Evolutionary conservation across 2,797 vertebrate species (phyloP).

Genomic region (Anolis apletophallus): DNA sequence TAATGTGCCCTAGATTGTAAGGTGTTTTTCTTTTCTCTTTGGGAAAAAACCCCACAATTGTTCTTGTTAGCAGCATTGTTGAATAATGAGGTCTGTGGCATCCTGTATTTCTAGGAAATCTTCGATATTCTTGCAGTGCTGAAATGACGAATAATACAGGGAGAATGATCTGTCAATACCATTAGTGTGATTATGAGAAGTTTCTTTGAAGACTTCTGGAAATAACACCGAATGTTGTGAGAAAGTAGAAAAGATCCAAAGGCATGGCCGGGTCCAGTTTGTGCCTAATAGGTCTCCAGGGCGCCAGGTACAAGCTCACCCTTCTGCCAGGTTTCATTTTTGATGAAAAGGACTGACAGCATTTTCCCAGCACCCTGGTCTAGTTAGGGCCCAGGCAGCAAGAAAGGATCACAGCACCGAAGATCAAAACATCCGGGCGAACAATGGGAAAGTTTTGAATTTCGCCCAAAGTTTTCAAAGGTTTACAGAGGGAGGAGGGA

Average conservation of each 20-base stretch:
- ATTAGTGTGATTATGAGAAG: background rate
- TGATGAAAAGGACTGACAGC: conserved; percentile 33
- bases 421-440: conserved; percentile 37
- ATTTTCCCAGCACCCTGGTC: background rate
- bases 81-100: background rate
- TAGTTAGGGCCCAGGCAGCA: conserved; percentile 28
- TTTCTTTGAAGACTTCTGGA: background rate
- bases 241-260: background rate
- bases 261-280: background rate
- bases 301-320: background rate
- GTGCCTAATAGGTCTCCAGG: conserved; percentile 9
- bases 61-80: background rate
- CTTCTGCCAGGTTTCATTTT: conserved; percentile 18
- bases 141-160: background rate
- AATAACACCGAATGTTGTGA: background rate
- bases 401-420: conserved; percentile 19
- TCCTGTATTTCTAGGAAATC: conserved; percentile 3
- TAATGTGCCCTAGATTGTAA: background rate
- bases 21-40: background rate
- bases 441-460: background rate
- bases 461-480: conserved; percentile 16
- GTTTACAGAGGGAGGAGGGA: background rate
- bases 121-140: background rate
- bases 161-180: background rate
- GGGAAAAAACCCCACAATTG: background rate